Percentiles rank a stretch among this genome's conserved stretches.
phyloP scores from a whole-genome alignment of 2,888 invertebrate genomes.

The Chrysomela aeneicollis region DNA sequence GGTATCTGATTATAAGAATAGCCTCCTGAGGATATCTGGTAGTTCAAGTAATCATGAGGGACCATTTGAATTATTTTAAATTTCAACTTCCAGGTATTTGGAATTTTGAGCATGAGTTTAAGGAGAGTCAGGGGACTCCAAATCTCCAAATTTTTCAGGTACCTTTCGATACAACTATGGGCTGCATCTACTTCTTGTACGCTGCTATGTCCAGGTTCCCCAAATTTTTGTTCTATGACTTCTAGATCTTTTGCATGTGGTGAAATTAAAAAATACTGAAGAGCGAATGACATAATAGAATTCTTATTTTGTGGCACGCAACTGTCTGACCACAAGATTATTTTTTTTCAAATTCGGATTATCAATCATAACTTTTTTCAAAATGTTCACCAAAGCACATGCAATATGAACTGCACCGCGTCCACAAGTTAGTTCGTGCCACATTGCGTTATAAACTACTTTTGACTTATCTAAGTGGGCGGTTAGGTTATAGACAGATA shows the following conservation, averaged over 20 bases:
- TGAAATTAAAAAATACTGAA: conserved; percentile 1
- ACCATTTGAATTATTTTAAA: no score
- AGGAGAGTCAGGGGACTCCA: no score
- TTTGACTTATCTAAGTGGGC: conserved; percentile 39
- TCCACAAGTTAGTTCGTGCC: conserved; percentile 37
- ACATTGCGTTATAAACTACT: conserved; percentile 41
- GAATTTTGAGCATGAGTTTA: no score
- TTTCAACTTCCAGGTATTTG: no score
- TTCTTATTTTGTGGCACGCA: conserved; percentile 24
- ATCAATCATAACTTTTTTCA: conserved; percentile 21
- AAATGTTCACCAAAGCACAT: conserved; percentile 35
- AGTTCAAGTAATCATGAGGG: no score
- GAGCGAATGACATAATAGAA: conserved; percentile 10
- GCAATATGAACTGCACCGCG: conserved; percentile 38
- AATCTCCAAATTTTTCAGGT: no score
- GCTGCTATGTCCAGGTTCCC: conserved; percentile 38
- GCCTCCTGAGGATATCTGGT: no score
- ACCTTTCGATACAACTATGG: conserved; percentile 32
- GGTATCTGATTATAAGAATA: no score
- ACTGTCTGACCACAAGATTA: no score
- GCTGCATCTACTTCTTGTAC: conserved; percentile 35
- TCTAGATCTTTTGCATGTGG: conserved; percentile 10
- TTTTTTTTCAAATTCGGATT: conserved; percentile 26
- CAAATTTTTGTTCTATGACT: conserved; percentile 32
- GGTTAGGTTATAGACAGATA: conserved; percentile 39